Base-by-base conservation (phyloP, 2,113 vertebrate species). In the Lucifuga dentata region DNA sequence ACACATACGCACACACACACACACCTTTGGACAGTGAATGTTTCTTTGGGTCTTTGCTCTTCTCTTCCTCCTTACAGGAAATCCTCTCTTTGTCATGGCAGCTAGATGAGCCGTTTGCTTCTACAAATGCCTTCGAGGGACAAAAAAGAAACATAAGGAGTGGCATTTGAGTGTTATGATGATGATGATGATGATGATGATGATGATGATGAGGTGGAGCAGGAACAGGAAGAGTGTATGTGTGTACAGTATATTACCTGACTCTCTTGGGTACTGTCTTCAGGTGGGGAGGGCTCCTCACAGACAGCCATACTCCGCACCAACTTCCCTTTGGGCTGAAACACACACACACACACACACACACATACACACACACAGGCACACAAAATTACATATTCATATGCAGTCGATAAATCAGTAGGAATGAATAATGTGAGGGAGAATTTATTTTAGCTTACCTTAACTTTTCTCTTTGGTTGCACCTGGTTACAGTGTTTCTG, bases 251-350 rank as follows among this genome's bases (percentile, higher is more conserved):
- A 35, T 63, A 21, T 58, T 94, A 98, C 96, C 95, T 94, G 94
- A 76, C 83, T 89, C 48, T 93, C 94, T 69, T 92, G 92, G 67
- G 92, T 85, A 72, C 58, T 83, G 71, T 96, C 94, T 0, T 90
- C 86, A 81, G 90, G 90, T 68, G 89, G 84, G 8, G 85, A 84
- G 12, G 93, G 89, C 26, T 98, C 96, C 70, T 99, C 96, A 55
- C 95, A 97, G 38, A 99, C 92, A 53, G 97, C 96, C 60, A 92
- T 90, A 20, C 95, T 95, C 44, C 97, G 93, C 26, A 95, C 92
- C 0, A 99, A 92, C 91, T 95, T 99, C 20, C 94, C 95, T 91
- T 96, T 97, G 33, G 92, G 89, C 95, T 98, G 88, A 90, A 83
- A 86, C 13, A 86, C 20, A 90, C 17, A 83, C 12, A 49, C 61